These are phyloP conservation scores for Uloborus plumipes DNA, from an alignment of 2,888 invertebrate species.

Conservation along the genomic window DNA sequence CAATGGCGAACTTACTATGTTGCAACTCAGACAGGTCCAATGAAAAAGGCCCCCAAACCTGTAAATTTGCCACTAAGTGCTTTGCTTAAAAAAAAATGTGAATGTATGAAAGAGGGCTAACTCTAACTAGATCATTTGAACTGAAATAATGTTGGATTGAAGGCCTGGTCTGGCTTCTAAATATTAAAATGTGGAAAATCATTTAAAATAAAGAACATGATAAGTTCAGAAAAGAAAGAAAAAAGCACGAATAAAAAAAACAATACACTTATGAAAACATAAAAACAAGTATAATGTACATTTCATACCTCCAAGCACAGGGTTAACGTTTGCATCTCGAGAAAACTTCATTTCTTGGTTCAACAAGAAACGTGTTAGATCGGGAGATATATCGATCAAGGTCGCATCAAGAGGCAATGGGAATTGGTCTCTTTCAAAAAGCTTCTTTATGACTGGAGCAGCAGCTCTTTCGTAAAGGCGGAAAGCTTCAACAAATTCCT, in stretches of 20 bases:
- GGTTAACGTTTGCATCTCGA: constrained; percentile 18
- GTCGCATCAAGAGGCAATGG: constrained; percentile 24
- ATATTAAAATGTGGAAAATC: no score
- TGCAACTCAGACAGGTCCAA: no score
- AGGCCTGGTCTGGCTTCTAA: no score
- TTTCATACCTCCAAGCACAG: constrained; percentile 18
- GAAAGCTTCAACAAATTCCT: constrained; percentile 17
- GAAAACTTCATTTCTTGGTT: constrained; percentile 48
- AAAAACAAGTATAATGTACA: no score
- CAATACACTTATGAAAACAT: no score
- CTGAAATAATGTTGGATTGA: no score
- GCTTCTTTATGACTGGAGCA: constrained; percentile 17
- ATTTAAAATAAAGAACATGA: no score
- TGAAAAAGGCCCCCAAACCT: background rate
- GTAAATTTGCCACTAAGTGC: no score
- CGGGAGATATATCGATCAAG: constrained; percentile 23
- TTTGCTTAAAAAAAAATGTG: no score
- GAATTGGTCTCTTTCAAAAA: constrained; percentile 12
- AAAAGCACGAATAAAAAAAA: background rate
- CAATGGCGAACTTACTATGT: no score
- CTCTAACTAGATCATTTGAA: no score
- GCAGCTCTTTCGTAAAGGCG: constrained; percentile 24
- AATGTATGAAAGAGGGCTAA: no score
- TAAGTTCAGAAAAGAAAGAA: background rate
- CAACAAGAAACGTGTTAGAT: constrained; percentile 36